phyloP scores from a whole-genome alignment of 1,140 invertebrate species.

The Littorina saxatilis region DNA sequence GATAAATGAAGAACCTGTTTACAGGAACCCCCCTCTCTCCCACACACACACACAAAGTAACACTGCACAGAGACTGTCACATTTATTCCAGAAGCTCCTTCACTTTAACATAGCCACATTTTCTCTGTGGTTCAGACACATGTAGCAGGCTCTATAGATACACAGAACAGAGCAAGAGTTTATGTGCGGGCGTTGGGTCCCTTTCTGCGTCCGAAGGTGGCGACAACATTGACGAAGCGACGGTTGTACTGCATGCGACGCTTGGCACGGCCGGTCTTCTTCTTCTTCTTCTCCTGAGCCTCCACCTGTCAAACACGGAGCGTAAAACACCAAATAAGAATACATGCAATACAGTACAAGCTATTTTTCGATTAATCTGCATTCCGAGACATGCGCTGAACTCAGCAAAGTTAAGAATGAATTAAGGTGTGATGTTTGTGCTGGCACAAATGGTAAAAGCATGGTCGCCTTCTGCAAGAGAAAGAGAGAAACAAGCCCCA shows the following conservation, averaged over 20 bases:
- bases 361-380: too few relatives aligned
- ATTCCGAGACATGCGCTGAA: too few relatives aligned
- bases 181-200: slow-evolving; percentile 95
- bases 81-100: neutral
- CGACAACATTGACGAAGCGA: slow-evolving; percentile 97
- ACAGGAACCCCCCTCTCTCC: too few relatives aligned
- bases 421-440: too few relatives aligned
- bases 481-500: too few relatives aligned
- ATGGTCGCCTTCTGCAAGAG: too few relatives aligned
- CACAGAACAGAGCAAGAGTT: slow-evolving; percentile 28
- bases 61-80: neutral
- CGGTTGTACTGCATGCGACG: slow-evolving; percentile 99
- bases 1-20: too few relatives aligned
- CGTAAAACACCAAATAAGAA: neutral
- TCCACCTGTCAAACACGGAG: slow-evolving; percentile 83
- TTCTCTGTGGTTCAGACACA: neutral
- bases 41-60: neutral
- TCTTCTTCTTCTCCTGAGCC: slow-evolving; percentile 99
- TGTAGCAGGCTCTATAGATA: neutral
- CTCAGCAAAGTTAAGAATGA: too few relatives aligned
- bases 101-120: neutral
- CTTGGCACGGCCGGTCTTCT: slow-evolving; percentile 99
- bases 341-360: too few relatives aligned
- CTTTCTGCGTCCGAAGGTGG: slow-evolving; percentile 92
- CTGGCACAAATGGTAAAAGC: too few relatives aligned